Base-by-base conservation (phyloP, 2,888 invertebrate species). In the Drosophila leonis region DNA sequence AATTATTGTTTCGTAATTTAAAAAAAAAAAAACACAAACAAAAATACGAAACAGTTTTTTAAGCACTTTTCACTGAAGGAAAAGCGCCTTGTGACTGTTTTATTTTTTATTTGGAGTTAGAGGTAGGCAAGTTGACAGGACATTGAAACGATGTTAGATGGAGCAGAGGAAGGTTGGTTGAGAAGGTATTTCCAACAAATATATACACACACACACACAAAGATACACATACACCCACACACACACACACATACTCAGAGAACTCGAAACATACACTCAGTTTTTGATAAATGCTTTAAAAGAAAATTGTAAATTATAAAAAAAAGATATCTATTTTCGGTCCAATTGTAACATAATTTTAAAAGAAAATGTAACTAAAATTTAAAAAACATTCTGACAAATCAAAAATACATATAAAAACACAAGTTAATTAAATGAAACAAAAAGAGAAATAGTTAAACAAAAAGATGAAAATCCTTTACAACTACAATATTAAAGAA, bases 121-220 rank as follows among this genome's bases (percentile, higher is more conserved):
- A 64, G 57, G 72, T 57, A 78, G 57, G 41, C 49, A 61, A 60
- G 66, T 56, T 67, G 67, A 72, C 56, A 70, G 70, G 77, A 79
- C 61, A 73, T 64, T 65, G 27, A 61, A 42, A 20, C 42, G 81
- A 78, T 56, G 80, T 68, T 62, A 57, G 51, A 60, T 52, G 44
- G 74, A 66, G 66, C 46, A 66, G 78, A 49, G 29, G 48, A 48
- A n/a, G 49, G 49, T 75, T 83, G 49, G 49, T 75, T 83, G 85
- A 86, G 85, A 88, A 88, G 85, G 85, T 88, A 69, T 83, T 85
- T 81, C 66, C 70, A 65, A 70, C 57, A 77, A 70, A 78, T 51
- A 66, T 57, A 61, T 42, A 74, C 52, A 65, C 31, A 56, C 18
- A 39, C 27, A 18, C 12, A 39, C 29, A 55, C 4, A 24, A 24